phyloP scores from a whole-genome alignment of 2,113 vertebrate species.

The Nycticebus coucang region DNA sequence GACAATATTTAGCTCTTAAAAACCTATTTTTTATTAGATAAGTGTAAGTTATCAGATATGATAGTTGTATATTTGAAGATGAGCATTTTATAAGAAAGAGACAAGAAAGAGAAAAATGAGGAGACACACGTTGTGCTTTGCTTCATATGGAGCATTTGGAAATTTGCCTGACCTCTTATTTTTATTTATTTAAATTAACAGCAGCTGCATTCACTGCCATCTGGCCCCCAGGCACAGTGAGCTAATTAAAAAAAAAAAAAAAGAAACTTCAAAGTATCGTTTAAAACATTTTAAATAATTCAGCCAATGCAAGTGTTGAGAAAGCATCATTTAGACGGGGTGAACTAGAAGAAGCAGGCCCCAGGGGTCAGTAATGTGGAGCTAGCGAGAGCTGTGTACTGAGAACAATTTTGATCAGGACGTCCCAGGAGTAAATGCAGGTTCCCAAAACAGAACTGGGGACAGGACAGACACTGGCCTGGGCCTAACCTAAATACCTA shows the following conservation, averaged over 20 bases:
- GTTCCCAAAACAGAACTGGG: background rate
- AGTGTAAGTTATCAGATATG: background rate
- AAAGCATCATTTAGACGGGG: constrained; percentile 21
- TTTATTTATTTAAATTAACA: constrained; percentile 71
- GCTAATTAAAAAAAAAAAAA: constrained; percentile 5
- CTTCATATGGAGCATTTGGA: constrained; percentile 52
- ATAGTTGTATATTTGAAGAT: background rate
- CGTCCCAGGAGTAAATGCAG: background rate
- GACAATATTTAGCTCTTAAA: background rate
- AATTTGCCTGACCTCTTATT: constrained; percentile 55
- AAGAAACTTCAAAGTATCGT: constrained; percentile 53
- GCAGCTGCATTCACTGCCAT: constrained; percentile 12
- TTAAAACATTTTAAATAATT: constrained; percentile 66
- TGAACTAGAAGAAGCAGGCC: background rate
- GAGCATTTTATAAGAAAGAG: constrained; percentile 32
- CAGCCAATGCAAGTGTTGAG: constrained; percentile 10
- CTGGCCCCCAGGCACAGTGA: constrained; percentile 31
- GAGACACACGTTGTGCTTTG: background rate
- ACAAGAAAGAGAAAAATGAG: background rate
- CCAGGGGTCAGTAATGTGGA: background rate
- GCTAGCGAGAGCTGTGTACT: background rate
- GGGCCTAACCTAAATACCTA: background rate
- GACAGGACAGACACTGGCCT: background rate
- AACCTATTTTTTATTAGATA: constrained; percentile 13
- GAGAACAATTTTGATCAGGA: background rate